Base-by-base conservation (phyloP, 2,888 invertebrate genomes). In the Coleophora deauratella region DNA sequence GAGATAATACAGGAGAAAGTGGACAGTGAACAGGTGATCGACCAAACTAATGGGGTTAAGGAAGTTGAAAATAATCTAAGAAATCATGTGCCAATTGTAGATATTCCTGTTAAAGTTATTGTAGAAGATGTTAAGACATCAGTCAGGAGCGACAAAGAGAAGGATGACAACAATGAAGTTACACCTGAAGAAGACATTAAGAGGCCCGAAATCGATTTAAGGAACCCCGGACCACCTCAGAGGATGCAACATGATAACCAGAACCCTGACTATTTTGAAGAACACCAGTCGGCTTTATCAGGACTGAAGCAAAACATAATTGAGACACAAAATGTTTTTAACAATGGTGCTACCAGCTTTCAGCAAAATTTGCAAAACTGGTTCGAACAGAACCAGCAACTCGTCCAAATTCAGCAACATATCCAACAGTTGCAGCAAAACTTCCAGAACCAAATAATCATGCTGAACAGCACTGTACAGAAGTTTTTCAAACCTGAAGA, bases 161-260 rank as follows among this genome's bases (percentile, higher is more conserved):
- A 62, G 21, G 58, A 59, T 39, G 55, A 57, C 39, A 56, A 55
- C 2, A 54, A 59, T 31, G 66, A 68, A 10, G 53, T 60, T 1
- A 53, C 52, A 12, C 46, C 54, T 10, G 54, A 57, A 37, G 54
- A 57, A 8, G 67, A 66, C 31, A 54, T 76, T 4, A 66, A 67
- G 41, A 63, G 79, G 41, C 61, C 67, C 1, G 55, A 64, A 41
- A 58, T 73, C 1, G 81, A 84, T 42, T 49, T 84, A 32, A 59
- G 61, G 3, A 68, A 84, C 46, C 79, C 82, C 2, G 84, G 82
- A 9, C 61, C 58, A 6, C 82, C 82, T 1, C 81, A 84, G 49
- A 70, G 72, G 1, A 81, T 80, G 47, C 69, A 81, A 38, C 84
- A 84, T 46, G 84, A 85, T 43, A 78, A 72, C 0, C 84, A 84